Base-by-base conservation (phyloP, 2,797 vertebrate species). In the Muscicapa comitata region DNA sequence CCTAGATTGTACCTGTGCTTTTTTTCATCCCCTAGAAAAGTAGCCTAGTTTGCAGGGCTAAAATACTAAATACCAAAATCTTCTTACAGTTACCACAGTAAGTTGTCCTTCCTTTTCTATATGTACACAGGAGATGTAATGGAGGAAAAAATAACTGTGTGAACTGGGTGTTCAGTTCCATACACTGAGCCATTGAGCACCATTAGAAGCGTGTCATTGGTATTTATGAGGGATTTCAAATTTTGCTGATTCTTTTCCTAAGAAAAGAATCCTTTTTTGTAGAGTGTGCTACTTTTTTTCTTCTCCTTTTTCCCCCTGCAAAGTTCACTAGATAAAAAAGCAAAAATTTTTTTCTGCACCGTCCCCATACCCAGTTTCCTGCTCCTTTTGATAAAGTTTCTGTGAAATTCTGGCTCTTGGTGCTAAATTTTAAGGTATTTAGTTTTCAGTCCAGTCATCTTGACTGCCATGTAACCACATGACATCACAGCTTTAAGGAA, bases 301-400 rank as follows among this genome's bases (percentile, higher is more conserved):
- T 35, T 7, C 4, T 13, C 2, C 23, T 24, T 12, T 13, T 2
- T 2, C 1, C 2, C 2, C 2, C 9, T 11, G 10, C 5, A 28
- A 79, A 51, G 4, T 31, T 40, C 23, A 10, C 17, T 74, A 31
- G 37, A 57, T 47, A 66, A 61, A 70, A 10, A 66, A 66, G 14
- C 6, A 63, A 50, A 79, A 29, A 2, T 2, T 7, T 35, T 58
- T 47, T 67, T 26, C 6, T 2, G 5, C 15, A 37, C 2, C 6
- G 3, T 19, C 4, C 26, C 3, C 5, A 8, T 29, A 20, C 14
- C 7, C 16, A 38, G 4, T 58, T 65, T 50, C 16, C 18, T 58
- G 12, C 13, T 50, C 6, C 6, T 68, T 84, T 31, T 73, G 16
- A 9, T 16, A 63, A 50, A 45, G 3, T 65, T 87, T 53, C 55